These are phyloP conservation scores for Drosophila rufa DNA, from an alignment of 1,140 invertebrate genomes.

Conservation along the genomic window DNA sequence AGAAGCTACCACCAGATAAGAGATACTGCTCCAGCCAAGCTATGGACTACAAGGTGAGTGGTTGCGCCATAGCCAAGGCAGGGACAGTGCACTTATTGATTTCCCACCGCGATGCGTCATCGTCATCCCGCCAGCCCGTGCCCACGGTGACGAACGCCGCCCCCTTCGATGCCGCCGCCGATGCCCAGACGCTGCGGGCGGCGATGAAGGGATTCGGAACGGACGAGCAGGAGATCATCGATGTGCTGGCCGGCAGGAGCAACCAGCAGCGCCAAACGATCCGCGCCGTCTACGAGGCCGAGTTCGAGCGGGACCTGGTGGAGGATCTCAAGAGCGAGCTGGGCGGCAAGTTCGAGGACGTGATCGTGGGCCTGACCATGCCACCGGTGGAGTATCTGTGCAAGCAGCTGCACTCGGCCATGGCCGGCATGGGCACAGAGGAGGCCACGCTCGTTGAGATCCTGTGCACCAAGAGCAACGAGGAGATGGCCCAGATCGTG, in stretches of 20 bases:
- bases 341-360: slow-evolving; percentile 91
- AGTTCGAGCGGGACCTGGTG: slow-evolving; percentile 91
- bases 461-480: slow-evolving; percentile 89
- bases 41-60: slow-evolving; percentile 72
- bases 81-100: slow-evolving; percentile 46
- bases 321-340: slow-evolving; percentile 91
- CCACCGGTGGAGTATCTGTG: slow-evolving; percentile 90
- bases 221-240: slow-evolving; percentile 91
- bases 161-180: slow-evolving; percentile 88
- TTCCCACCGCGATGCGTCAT: slow-evolving; percentile 44
- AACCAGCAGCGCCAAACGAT: slow-evolving; percentile 90
- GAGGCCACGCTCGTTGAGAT: slow-evolving; percentile 89
- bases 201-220: slow-evolving; percentile 93
- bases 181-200: slow-evolving; percentile 89
- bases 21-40: not conserved
- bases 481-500: slow-evolving; percentile 88
- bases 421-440: slow-evolving; percentile 88
- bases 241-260: slow-evolving; percentile 88
- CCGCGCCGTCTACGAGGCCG: slow-evolving; percentile 88
- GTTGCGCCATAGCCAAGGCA: not conserved
- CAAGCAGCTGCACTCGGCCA: slow-evolving; percentile 89
- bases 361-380: slow-evolving; percentile 90
- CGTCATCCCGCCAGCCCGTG: slow-evolving; percentile 80
- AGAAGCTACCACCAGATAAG: not conserved
- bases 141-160: slow-evolving; percentile 88